Percentiles rank a stretch among this genome's conserved stretches.
Evolutionary conservation across 2,113 vertebrate species (phyloP).

Genomic region (Dermatemys mawii): DNA sequence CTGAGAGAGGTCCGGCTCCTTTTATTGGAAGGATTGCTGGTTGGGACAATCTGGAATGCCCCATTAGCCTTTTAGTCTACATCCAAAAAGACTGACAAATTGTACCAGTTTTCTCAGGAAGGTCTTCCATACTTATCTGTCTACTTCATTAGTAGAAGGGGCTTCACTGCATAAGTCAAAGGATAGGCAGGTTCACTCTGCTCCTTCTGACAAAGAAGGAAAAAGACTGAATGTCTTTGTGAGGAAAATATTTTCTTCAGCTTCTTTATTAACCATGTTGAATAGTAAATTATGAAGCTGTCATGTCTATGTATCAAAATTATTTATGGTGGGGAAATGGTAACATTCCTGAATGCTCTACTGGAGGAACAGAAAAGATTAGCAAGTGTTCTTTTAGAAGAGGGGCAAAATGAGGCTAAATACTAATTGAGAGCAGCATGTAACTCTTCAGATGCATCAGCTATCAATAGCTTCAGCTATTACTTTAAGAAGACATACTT

Average conservation of each 20-base stretch:
- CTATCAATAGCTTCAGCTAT: background rate
- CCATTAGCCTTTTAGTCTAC: background rate
- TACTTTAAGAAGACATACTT: background rate
- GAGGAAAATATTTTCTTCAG: background rate
- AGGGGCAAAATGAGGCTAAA: background rate
- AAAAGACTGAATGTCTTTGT: background rate
- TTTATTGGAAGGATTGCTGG: too few species aligned
- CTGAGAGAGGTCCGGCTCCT: background rate
- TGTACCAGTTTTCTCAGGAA: background rate
- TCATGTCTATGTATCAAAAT: background rate
- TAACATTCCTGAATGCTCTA: background rate
- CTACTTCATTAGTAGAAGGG: background rate
- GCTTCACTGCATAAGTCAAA: background rate
- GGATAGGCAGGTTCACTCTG: background rate
- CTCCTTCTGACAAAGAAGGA: background rate
- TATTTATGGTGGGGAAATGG: background rate
- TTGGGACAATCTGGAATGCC: background rate
- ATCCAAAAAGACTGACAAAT: background rate
- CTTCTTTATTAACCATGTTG: background rate
- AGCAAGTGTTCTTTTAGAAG: background rate
- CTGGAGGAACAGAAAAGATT: background rate
- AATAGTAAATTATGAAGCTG: background rate
- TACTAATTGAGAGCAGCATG: background rate
- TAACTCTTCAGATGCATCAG: background rate
- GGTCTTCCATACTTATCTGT: background rate